phyloP scores from a whole-genome alignment of 2,797 vertebrate genomes.

The Balearica regulorum region DNA sequence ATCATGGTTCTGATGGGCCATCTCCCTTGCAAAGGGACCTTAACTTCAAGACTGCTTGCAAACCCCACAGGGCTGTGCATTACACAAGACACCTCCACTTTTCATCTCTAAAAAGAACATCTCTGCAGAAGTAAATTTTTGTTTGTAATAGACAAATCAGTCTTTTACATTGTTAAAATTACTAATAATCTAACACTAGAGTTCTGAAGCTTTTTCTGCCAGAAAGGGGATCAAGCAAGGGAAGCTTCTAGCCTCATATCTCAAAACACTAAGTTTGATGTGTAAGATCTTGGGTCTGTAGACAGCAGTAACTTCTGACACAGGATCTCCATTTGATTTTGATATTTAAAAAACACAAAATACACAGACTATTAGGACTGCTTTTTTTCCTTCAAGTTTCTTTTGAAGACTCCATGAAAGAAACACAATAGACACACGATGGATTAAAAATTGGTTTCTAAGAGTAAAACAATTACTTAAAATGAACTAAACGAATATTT shows the following conservation, averaged over 20 bases:
- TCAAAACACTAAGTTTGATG: background rate
- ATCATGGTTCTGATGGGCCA: background rate
- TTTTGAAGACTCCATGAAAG: background rate
- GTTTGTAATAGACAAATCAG: background rate
- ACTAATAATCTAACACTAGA: background rate
- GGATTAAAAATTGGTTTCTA: background rate
- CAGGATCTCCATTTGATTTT: background rate
- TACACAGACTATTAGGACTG: background rate
- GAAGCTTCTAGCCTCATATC: background rate
- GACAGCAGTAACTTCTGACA: background rate
- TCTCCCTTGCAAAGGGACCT: background rate
- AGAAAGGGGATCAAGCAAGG: background rate
- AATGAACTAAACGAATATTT: background rate
- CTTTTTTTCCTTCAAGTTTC: background rate
- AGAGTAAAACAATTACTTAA: background rate
- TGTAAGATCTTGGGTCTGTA: background rate
- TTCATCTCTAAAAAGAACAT: background rate
- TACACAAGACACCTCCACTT: background rate
- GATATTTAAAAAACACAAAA: background rate
- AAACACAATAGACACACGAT: background rate
- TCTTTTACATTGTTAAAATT: background rate
- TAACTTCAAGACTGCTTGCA: background rate
- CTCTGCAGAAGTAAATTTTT: background rate
- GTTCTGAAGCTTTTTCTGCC: background rate
- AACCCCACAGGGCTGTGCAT: background rate